A percentile compares a stretch with the other conserved stretches of the same genome.
These are phyloP conservation scores for Cyphomyrus plagiostoma DNA, from an alignment of 2,113 vertebrate genomes.

Conservation along the genomic window DNA sequence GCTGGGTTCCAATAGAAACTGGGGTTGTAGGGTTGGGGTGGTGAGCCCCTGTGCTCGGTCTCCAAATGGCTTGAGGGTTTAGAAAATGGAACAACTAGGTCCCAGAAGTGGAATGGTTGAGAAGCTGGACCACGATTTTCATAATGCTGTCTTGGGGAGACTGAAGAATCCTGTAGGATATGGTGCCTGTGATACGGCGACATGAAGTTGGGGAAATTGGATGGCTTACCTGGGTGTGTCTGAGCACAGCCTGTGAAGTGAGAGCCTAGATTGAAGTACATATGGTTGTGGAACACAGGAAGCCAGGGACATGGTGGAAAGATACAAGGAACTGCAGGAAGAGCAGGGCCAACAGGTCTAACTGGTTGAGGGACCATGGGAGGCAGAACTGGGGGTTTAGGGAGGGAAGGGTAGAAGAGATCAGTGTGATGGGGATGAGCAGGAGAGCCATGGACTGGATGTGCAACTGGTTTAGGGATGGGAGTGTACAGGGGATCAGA, in stretches of 20 bases:
- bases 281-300: not conserved
- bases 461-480: not conserved
- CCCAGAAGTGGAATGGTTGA: not conserved
- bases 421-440: not conserved
- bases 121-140: not conserved
- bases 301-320: not conserved
- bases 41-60: not conserved
- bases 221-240: too few species aligned
- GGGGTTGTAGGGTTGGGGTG: not conserved
- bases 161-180: not conserved
- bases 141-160: not conserved
- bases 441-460: not conserved
- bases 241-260: not conserved
- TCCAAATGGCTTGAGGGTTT: not conserved
- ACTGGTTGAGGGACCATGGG: too few species aligned
- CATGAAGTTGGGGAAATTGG: not conserved
- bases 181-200: not conserved
- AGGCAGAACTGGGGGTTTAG: not conserved
- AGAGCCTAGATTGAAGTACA: not conserved
- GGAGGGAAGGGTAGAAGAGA: not conserved
- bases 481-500: not conserved
- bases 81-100: not conserved
- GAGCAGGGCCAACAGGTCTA: not conserved
- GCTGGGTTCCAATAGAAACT: not conserved
- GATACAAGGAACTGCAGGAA: not conserved